These are phyloP conservation scores for Calyptommatus sinebrachiatus DNA, from an alignment of 2,113 vertebrate genomes.

Conservation along the genomic window DNA sequence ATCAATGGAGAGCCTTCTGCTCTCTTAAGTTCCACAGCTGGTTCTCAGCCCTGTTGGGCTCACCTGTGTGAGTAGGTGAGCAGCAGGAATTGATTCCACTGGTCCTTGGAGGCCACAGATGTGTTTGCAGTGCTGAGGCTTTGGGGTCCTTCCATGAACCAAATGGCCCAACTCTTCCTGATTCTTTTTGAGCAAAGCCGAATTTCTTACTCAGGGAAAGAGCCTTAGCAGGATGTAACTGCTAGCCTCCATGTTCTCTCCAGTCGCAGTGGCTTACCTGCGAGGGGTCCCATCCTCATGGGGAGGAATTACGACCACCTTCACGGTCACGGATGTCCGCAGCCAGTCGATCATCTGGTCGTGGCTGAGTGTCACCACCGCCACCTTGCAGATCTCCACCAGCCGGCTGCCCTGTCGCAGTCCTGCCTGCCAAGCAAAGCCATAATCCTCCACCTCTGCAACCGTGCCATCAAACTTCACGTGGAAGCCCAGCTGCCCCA, in stretches of 20 bases:
- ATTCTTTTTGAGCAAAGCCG: too few relatives aligned
- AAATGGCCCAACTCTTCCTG: too few relatives aligned
- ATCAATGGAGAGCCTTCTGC: too few relatives aligned
- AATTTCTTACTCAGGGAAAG: neutral
- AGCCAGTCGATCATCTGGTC: conserved; percentile 96
- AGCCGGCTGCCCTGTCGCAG: conserved; percentile 89
- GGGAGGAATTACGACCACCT: conserved; percentile 90
- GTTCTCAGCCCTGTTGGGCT: too few relatives aligned
- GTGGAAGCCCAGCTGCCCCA: conserved; percentile 93
- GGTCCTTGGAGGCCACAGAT: too few relatives aligned
- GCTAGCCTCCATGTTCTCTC: neutral
- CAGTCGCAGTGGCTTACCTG: conserved; percentile 71
- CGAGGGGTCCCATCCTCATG: conserved; percentile 87
- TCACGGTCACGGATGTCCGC: conserved; percentile 90
- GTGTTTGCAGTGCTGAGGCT: too few relatives aligned
- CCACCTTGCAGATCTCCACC: conserved; percentile 95
- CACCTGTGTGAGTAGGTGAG: too few relatives aligned
- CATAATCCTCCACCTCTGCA: conserved; percentile 93
- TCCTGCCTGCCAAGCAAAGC: conserved; percentile 94
- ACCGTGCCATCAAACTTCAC: conserved; percentile 92
- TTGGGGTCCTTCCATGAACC: too few relatives aligned
- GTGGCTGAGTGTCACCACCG: conserved; percentile 86
- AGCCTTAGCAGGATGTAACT: neutral
- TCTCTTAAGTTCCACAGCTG: too few relatives aligned
- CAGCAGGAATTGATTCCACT: too few relatives aligned